Evolutionary conservation across 1,140 invertebrate genomes (phyloP).

Genomic region (Megathymus violae): DNA sequence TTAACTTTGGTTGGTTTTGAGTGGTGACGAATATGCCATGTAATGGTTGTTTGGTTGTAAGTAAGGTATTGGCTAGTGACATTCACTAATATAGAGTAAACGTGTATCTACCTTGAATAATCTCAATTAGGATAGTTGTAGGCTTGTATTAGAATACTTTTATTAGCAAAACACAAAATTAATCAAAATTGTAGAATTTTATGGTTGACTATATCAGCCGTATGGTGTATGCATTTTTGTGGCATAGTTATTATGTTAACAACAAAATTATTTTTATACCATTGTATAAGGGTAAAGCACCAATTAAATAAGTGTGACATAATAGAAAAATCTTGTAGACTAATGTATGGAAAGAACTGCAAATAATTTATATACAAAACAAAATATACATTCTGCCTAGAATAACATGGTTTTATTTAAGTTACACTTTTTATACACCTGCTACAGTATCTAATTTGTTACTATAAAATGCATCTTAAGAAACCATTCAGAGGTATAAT

Average conservation of each 20-base stretch:
- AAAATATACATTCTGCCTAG: slow-evolving; percentile 77
- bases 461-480: no score
- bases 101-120: slow-evolving; percentile 74
- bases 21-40: slow-evolving; percentile 50
- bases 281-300: slow-evolving; percentile 67
- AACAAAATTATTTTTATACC: slow-evolving; percentile 65
- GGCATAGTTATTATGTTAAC: slow-evolving; percentile 40
- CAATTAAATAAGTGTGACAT: slow-evolving; percentile 77
- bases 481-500: no score
- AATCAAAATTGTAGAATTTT: slow-evolving; percentile 35
- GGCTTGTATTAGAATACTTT: slow-evolving; percentile 48
- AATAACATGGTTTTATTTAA: slow-evolving; percentile 57
- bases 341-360: slow-evolving; percentile 77
- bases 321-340: slow-evolving; percentile 71
- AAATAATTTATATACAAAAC: slow-evolving; percentile 78
- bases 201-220: slow-evolving; percentile 46
- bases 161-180: slow-evolving; percentile 40
- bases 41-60: slow-evolving; percentile 58
- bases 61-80: slow-evolving; percentile 64
- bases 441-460: no score
- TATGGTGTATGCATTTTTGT: slow-evolving; percentile 40
- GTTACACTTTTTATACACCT: neutral
- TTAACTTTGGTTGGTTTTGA: slow-evolving; percentile 47
- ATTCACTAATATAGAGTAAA: slow-evolving; percentile 62
- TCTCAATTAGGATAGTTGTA: slow-evolving; percentile 72